Base-by-base conservation (phyloP, 2,888 invertebrate genomes). In the Parnassius apollo region DNA sequence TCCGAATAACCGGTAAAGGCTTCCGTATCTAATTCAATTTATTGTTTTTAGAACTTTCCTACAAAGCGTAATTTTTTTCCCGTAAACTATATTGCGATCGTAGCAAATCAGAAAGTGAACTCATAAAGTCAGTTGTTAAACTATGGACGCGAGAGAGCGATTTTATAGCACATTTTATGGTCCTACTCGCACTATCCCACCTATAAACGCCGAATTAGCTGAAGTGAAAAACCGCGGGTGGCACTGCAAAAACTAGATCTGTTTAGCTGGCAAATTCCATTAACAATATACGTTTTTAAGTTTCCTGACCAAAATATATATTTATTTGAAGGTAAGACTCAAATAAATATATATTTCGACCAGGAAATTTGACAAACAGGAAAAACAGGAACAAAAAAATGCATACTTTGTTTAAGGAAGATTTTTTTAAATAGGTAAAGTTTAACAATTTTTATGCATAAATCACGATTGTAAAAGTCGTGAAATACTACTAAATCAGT, bases 151-250 rank as follows among this genome's bases (percentile, higher is more conserved):
- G 78, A 83, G 56, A 81, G 82, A 82, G 73, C 75, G 69, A 71
- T 83, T 89, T 89, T 87, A 89, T 88, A 78, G 83, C 72, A 72
- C 69, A 80, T 85, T 89, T 89, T 88, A 89, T 78, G 83, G 80
- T 81, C 82, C 78, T 77, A 82, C 83, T 82, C 78, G 75, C 80
- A 83, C 85, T 84, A 86, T 86, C 79, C 83, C 74, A 64, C 79
- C 83, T 78, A 84, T 87, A 88, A 88, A 87, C 76, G 84, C 75
- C 77, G 82, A 88, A 85, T 86, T 83, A 82, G 82, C 86, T 82
- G 82, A 81, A 85, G 83, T 80, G 81, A 77, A 76, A 78, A 78
- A 77, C 81, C 80, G 82, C 81, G 80, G 75, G 77, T 75, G 81
- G 80, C 76, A 77, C 77, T 72, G 75, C 76, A 76, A 82, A 82